Evolutionary conservation across 2,113 vertebrate species (phyloP), one percentile per base, ranked within the genome.

Genomic region (Rhynchomys soricoides): DNA sequence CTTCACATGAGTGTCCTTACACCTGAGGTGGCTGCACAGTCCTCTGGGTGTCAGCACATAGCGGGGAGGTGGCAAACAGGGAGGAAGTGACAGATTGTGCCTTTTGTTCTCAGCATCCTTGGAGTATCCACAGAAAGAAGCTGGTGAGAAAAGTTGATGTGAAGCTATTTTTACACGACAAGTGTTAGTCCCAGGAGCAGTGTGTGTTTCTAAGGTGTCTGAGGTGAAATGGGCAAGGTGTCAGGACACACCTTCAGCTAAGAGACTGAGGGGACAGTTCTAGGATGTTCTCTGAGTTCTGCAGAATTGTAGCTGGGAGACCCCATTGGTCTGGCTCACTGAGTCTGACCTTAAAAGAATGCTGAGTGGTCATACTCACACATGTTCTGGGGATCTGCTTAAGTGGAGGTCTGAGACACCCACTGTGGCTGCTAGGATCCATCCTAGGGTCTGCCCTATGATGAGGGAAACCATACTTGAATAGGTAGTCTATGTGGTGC

Each of bases 241-340:
- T 45, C 31, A 43, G 92, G 88, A 5, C 52, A 34, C 5, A 22
- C 13, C n/a, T 24, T 10, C 19, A 57, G 50, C 62, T 43, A 2
- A 10, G 16, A 40, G 21, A 5, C 21, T 64, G 45, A 1, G 13
- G 24, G 1, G 40, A 26, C 79, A 45, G 57, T 31, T 85, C 40
- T 85, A 45, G 15, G 19, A 19, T 19, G 16, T n/a, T n/a, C 21
- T 40, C 64, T 2, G 43, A 16, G 34, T 31, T 70, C 40, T 12
- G 0, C 52, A 37, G 45, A 40, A 45, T 40, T 68, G 37, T 15
- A 77, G 31, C 34, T 52, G 12, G 81, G 74, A 57, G 13, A 71
- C n/a, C 0, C 0, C 37, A 24, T 24, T 21, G n/a, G 55, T 45
- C 73, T 62, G 9, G 11, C 21, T n/a, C 66, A 7, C 19, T 0